A percentile compares a stretch with the other conserved stretches of the same genome.
Conservation (phyloP, 1,140 invertebrate genomes). For the Caerostris extrusa region DNA sequence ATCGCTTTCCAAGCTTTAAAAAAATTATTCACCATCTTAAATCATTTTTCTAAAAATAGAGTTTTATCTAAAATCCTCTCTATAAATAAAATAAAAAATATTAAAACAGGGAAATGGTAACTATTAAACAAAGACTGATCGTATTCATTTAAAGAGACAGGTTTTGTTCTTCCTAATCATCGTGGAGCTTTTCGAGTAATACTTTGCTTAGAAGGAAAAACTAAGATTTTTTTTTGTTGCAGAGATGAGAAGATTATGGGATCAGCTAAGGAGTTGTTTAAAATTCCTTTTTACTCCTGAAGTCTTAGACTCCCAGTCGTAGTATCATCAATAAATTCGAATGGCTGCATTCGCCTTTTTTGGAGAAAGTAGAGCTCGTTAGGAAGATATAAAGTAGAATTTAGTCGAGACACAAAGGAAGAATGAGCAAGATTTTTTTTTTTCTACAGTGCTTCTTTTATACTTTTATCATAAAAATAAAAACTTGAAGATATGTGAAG, state of each 20-base stretch:
- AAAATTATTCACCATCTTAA: too few species aligned
- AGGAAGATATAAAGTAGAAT: neutral
- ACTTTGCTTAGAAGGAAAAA: neutral
- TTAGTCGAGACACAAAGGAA: too few species aligned
- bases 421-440: too few species aligned
- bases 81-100: too few species aligned
- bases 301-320: neutral
- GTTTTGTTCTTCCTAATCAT: neutral
- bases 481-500: too few species aligned
- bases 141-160: neutral
- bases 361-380: neutral
- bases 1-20: too few species aligned
- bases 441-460: too few species aligned
- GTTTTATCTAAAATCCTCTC: too few species aligned
- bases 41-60: too few species aligned
- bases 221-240: neutral
- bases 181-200: neutral
- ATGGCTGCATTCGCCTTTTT: neutral
- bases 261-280: conserved; percentile 22
- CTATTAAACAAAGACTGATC: neutral
- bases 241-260: neutral
- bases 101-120: neutral
- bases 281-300: neutral
- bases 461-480: too few species aligned
- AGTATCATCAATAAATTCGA: conserved; percentile 1